A percentile compares a stretch with the other conserved stretches of the same genome.
These are phyloP conservation scores for Potamilus streckersoni DNA, from an alignment of 1,140 invertebrate species.

Conservation along the genomic window DNA sequence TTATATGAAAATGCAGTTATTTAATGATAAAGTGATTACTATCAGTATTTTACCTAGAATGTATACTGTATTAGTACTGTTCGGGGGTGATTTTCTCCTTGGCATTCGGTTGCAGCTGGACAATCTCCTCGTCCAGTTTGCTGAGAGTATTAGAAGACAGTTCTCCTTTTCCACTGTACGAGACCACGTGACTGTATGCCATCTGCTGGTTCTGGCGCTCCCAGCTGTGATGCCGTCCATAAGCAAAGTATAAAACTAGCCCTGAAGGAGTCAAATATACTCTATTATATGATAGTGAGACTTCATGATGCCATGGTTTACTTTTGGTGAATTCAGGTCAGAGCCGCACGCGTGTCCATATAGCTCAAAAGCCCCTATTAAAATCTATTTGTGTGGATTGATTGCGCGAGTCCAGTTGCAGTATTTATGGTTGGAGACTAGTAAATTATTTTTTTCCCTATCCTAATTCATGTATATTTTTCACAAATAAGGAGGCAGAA, in stretches of 20 bases:
- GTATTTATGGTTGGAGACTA: too few relatives aligned
- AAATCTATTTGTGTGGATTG: too few relatives aligned
- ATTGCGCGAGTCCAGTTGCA: too few relatives aligned
- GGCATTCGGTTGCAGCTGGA: slow-evolving; percentile 47
- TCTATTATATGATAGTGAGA: slow-evolving; percentile 7
- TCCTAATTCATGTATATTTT: too few relatives aligned
- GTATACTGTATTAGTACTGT: too few relatives aligned
- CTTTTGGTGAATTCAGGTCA: background rate
- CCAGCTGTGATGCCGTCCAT: slow-evolving; percentile 90
- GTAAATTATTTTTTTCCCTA: too few relatives aligned
- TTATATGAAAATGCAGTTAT: too few relatives aligned
- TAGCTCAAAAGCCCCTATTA: background rate
- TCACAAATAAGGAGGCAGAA: too few relatives aligned
- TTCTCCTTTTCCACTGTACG: slow-evolving; percentile 49
- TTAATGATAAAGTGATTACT: too few relatives aligned
- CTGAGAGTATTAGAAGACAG: slow-evolving; percentile 34
- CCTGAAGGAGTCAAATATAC: slow-evolving; percentile 70
- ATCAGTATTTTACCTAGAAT: too few relatives aligned
- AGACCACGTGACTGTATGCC: slow-evolving; percentile 56
- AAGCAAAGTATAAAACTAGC: slow-evolving; percentile 87
- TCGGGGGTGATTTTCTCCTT: slow-evolving; percentile 16
- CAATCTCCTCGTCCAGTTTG: slow-evolving; percentile 47
- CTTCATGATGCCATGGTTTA: background rate
- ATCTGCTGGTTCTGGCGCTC: slow-evolving; percentile 73
- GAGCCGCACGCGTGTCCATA: background rate